These are phyloP conservation scores for Carterocephalus palaemon DNA, from an alignment of 2,888 invertebrate species.

Conservation along the genomic window DNA sequence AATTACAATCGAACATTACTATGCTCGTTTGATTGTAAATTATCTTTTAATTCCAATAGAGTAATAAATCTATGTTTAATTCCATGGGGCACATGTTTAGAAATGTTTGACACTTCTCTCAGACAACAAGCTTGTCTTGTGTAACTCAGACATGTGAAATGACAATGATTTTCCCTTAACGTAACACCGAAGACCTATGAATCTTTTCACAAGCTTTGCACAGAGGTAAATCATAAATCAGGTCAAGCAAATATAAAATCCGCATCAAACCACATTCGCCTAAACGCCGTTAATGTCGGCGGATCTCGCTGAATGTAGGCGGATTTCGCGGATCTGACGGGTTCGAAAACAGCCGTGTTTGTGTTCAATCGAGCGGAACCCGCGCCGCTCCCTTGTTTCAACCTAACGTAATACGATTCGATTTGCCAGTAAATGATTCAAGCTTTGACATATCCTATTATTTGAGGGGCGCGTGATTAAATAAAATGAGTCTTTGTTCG, in stretches of 20 bases:
- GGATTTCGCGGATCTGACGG: conserved; percentile 10
- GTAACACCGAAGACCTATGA: neutral
- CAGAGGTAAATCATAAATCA: conserved; percentile 5
- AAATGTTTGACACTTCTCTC: too few species aligned
- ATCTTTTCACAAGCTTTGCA: too few species aligned
- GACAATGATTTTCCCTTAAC: too few species aligned
- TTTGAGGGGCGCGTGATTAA: conserved; percentile 4
- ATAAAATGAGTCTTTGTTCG: conserved; percentile 3
- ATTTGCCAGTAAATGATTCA: conserved; percentile 10
- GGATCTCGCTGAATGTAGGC: conserved; percentile 11
- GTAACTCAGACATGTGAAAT: too few species aligned
- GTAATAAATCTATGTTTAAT: too few species aligned
- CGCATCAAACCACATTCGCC: conserved; percentile 9
- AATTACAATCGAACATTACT: too few species aligned
- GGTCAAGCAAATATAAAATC: conserved; percentile 13
- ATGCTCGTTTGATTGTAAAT: too few species aligned
- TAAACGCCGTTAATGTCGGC: conserved; percentile 12
- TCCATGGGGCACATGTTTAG: too few species aligned
- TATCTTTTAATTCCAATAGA: too few species aligned
- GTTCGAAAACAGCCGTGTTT: conserved; percentile 7
- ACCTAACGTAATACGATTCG: conserved; percentile 6
- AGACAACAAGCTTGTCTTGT: too few species aligned
- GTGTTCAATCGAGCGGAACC: conserved; percentile 5
- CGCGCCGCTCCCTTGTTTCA: conserved; percentile 1
- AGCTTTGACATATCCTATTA: neutral